A percentile compares a stretch with the other conserved stretches of the same genome.
These are phyloP conservation scores for Agrilus planipennis DNA, from an alignment of 1,140 invertebrate species.

Conservation along the genomic window DNA sequence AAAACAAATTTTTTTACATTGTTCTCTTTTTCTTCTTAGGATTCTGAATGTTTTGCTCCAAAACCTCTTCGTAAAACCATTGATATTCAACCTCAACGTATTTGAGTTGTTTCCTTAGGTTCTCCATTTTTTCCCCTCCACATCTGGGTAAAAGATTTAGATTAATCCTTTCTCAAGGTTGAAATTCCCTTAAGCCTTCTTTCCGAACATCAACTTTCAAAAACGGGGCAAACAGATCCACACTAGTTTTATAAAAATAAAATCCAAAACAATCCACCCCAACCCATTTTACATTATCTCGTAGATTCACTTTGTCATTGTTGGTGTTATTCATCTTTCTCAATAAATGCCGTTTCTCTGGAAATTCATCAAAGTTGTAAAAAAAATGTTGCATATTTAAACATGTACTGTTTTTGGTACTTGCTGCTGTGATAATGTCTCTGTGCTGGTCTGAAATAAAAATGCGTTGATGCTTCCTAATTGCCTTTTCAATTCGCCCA, in stretches of 20 bases:
- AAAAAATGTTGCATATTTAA: conserved; percentile 7
- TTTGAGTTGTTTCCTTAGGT: not conserved
- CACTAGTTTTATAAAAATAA: conserved; percentile 3
- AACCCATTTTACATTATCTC: conserved; percentile 5
- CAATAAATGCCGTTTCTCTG: not conserved
- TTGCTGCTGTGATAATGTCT: not conserved
- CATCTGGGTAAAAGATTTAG: not conserved
- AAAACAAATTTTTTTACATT: not conserved
- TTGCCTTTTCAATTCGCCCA: conserved; percentile 6
- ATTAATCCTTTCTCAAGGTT: not conserved
- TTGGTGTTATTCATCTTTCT: conserved; percentile 2
- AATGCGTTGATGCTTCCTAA: not conserved
- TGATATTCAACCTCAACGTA: not conserved
- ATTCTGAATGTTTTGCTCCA: not conserved
- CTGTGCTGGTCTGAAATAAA: not conserved
- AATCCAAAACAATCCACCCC: not conserved
- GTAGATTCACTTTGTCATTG: conserved; percentile 3
- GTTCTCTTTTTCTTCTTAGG: not conserved
- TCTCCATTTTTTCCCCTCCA: not conserved
- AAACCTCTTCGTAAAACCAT: not conserved
- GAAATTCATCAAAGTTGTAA: conserved; percentile 2
- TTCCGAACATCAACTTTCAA: not conserved
- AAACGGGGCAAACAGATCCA: not conserved
- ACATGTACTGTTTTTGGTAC: not conserved
- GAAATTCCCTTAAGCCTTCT: not conserved